Base-by-base conservation (phyloP, 2,888 invertebrate species). In the Polydrusus pterygomalis region DNA sequence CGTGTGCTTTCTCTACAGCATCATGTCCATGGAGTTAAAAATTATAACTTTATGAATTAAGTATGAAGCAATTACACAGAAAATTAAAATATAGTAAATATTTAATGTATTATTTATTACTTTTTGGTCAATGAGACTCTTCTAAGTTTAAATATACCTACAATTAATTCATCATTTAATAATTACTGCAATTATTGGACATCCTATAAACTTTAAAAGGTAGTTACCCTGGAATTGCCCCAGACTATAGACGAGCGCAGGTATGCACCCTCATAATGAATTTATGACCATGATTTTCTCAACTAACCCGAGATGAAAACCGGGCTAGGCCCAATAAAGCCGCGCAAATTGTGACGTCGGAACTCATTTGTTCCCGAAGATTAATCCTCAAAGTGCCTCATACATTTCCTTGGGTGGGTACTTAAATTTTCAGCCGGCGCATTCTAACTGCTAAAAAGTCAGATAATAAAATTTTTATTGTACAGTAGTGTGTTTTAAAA, bases 361-460 rank as follows among this genome's bases (percentile, higher is more conserved):
- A 75, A 71, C 71, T 75, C 71, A 75, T 75, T 75, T 75, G 75
- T 75, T 75, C 70, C 67, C 71, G 68, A 47, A 75, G 75, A 75
- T 75, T 75, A 75, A 75, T 75, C 75, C 75, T 75, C 71, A 51
- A 75, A 75, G 75, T 75, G 75, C 75, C 71, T 71, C 75, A 75
- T 75, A 71, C 68, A 75, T 75, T 75, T 75, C 67, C 71, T 54
- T 64, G 71, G 75, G 67, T 54, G 62, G 75, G 71, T 75, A 68
- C 71, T 71, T 71, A 75, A 75, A 71, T 75, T 75, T 69, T 62
- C 54, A 54, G 54, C 54, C 7, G 49, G 67, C 58, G 58, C 49
- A 73, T 47, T 30, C 60, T 73, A n/a, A n/a, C 49, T 30, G 60
- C 38, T 60, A 34, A 60, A 65, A 70, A 64, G 70, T 51, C 20